Conservation (phyloP, 2,888 invertebrate species). For the Phasia obesa region DNA sequence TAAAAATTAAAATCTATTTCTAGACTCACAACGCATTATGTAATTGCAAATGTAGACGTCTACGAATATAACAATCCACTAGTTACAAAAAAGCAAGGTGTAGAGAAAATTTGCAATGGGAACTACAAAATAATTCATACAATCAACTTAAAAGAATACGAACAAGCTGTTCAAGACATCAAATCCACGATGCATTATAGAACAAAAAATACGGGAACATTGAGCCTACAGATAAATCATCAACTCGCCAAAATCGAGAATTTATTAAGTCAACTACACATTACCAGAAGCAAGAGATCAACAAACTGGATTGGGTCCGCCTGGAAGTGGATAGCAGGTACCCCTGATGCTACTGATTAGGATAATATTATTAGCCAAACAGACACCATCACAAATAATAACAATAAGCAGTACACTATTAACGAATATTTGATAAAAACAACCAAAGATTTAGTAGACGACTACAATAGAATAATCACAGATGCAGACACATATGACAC, state of each 20-base stretch:
- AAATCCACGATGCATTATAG: background rate
- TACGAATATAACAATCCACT: constrained; percentile 58
- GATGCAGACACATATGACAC: background rate
- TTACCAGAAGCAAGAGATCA: constrained; percentile 19
- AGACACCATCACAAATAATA: background rate
- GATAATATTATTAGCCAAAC: constrained; percentile 17
- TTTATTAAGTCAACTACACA: constrained; percentile 41
- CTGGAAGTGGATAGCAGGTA: constrained; percentile 53
- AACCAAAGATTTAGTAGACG: constrained; percentile 5
- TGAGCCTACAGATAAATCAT: constrained; percentile 38
- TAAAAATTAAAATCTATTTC: constrained; percentile 26
- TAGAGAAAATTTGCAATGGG: constrained; percentile 51
- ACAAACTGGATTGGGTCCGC: constrained; percentile 51
- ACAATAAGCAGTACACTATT: constrained; percentile 34
- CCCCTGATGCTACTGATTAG: constrained; percentile 35
- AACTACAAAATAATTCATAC: constrained; percentile 70
- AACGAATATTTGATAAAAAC: constrained; percentile 36
- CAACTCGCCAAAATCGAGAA: constrained; percentile 45
- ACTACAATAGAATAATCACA: constrained; percentile 16
- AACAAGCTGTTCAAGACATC: background rate
- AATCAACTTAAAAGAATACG: constrained; percentile 58
- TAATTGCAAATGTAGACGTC: constrained; percentile 25
- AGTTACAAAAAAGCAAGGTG: constrained; percentile 50
- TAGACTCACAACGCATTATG: background rate
- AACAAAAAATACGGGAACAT: background rate